Evolutionary conservation across 2,888 invertebrate species (phyloP), one percentile per base, ranked within the genome.

Genomic region (Stegophylla sp.): DNA sequence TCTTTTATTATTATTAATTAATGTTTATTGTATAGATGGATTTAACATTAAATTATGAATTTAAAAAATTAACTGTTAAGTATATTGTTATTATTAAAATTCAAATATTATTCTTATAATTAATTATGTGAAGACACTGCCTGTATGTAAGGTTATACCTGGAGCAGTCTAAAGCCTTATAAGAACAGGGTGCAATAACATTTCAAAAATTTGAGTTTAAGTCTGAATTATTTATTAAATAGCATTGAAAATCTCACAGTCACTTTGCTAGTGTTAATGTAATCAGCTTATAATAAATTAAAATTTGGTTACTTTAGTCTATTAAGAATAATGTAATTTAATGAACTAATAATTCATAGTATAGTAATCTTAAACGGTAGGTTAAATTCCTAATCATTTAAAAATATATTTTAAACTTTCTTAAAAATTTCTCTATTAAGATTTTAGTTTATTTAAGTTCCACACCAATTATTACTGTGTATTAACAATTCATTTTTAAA

Each of bases 21-120:
- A 51, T 41, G 34, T n/a, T n/a, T n/a, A 48, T 43, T 75, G 23
- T 51, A 51, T 74, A 51, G 7, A 63, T 12, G 63, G 17, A 17
- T 75, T 64, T 64, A 43, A 64, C 64, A 63, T 43, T 51, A 53
- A 71, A 71, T 71, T 51, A 13, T 71, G 51, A 51, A 71, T 71
- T 56, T 72, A 56, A 74, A 75, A n/a, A 77, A 43, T 56, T 45
- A 61, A n/a, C 34, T 66, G 26, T 28, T 48, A 67, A 56, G 43
- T 69, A 20, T 26, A 69, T 67, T 77, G 34, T 67, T 67, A 56
- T 64, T 20, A 77, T 75, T 63, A 28, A 63, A 63, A 61, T 63
- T 74, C 12, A 64, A 71, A 51, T 63, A 74, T 75, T 75, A 64
- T 75, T 75, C 51, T 75, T 64, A 53, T 64, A 41, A 75, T 61